phyloP scores from a whole-genome alignment of 2,888 invertebrate genomes.

The Drosophila mayaguana region DNA sequence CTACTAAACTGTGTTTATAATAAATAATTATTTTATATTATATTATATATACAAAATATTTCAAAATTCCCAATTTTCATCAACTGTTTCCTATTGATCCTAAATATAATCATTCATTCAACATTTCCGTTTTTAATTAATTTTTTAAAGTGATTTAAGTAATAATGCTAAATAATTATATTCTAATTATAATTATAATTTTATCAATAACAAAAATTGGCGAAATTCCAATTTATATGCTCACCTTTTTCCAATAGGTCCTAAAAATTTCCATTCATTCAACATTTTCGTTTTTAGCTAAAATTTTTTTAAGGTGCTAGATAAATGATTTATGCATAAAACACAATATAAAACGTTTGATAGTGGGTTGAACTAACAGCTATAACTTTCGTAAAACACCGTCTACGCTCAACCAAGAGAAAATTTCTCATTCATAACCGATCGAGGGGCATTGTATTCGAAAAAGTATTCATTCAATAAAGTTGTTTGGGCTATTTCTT shows the following conservation, averaged over 20 bases:
- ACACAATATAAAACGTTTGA: background rate
- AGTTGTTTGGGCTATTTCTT: slow-evolving; percentile 3
- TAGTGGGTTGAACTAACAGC: slow-evolving; percentile 7
- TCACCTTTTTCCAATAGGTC: background rate
- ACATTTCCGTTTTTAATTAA: no score
- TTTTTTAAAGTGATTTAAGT: no score
- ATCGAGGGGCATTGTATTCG: slow-evolving; percentile 13
- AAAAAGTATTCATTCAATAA: slow-evolving; percentile 44
- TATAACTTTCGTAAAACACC: slow-evolving; percentile 30
- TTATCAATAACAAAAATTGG: background rate
- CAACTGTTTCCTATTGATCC: no score
- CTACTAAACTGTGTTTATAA: background rate
- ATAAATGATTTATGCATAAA: background rate
- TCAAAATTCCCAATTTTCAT: no score
- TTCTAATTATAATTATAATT: background rate
- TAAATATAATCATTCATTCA: no score
- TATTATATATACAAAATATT: no score
- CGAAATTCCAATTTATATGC: background rate
- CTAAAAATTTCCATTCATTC: background rate
- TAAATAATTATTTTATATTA: background rate
- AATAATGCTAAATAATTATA: background rate
- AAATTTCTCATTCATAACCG: slow-evolving; percentile 49
- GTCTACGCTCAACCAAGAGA: slow-evolving; percentile 1
- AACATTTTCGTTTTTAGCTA: background rate
- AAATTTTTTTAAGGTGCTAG: background rate